Base-by-base conservation (phyloP, 2,888 invertebrate genomes). In the Cataglyphis rosenhaueri region DNA sequence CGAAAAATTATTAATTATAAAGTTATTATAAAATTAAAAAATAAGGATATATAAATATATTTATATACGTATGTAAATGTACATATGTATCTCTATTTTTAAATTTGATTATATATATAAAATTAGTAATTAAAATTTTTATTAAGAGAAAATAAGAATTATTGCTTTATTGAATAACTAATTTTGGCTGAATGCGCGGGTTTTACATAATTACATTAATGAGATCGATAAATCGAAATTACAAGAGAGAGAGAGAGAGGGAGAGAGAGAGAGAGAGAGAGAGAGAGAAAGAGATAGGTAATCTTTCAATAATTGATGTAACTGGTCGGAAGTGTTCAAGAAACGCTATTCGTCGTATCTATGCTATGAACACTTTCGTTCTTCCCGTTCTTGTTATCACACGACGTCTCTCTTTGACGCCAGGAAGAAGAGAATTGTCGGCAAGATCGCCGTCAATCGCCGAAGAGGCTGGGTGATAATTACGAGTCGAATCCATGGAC, bases 391-490 rank as follows among this genome's bases (percentile, higher is more conserved):
- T 21, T 74, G 48, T 38, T 35, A 66, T 32, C 25, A 66, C 52
- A 73, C 61, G 65, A 44, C 35, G 8, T 79, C 44, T 70, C 44
- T 52, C 52, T 66, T 35, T 59, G 48, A 35, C 66, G 10, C 48
- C 35, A 44, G 66, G 68, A 66, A 35, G 83, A 68, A 71, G 83
- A 68, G n/a, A 41, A 38, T 61, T 18, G 68, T 32, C 25, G 62
- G 59, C 59, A 44, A 44, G 48, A 48, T 41, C 65, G 44, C 25
- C 32, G 66, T 15, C 57, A 41, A 25, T 55, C 65, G 29, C 3
- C 68, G 81, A 75, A 35, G 65, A 48, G 68, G 71, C 59, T 57
- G 35, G 59, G 76, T 68, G 44, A 82, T 61, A 82, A 84, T 74
- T 61, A 52, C 68, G 57, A 75, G 41, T 55, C 64, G 75, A 66